phyloP scores from a whole-genome alignment of 2,797 vertebrate genomes.

The Erpetoichthys calabaricus region DNA sequence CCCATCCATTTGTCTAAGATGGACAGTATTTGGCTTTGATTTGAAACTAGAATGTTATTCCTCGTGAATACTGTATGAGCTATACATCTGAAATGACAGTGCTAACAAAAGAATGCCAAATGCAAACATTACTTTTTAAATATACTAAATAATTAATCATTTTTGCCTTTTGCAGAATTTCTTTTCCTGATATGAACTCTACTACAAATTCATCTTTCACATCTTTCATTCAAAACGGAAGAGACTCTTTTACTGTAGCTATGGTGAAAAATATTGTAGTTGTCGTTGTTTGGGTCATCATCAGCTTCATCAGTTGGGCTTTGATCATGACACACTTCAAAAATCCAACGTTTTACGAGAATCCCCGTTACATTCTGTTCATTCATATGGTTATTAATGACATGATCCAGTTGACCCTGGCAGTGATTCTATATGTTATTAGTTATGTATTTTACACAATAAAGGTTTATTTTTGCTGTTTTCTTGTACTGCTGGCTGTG shows the following conservation, averaged over 20 bases:
- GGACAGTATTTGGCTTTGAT: too few relatives aligned
- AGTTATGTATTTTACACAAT: constrained; percentile 10
- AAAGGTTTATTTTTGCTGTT: constrained; percentile 18
- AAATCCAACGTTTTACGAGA: constrained; percentile 18
- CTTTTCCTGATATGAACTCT: constrained; percentile 26
- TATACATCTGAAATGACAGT: too few relatives aligned
- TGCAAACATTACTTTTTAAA: too few relatives aligned
- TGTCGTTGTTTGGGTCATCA: constrained; percentile 52
- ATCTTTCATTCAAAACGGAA: constrained; percentile 4
- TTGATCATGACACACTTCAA: constrained; percentile 47
- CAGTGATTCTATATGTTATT: constrained; percentile 21
- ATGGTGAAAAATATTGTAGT: constrained; percentile 51
- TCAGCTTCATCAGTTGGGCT: constrained; percentile 48
- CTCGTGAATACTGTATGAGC: too few relatives aligned
- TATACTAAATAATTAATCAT: too few relatives aligned
- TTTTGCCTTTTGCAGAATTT: too few relatives aligned
- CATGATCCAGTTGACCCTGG: constrained; percentile 25
- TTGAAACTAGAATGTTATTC: too few relatives aligned
- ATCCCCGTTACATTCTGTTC: constrained; percentile 38
- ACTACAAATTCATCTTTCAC: constrained; percentile 14
- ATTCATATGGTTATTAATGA: constrained; percentile 40
- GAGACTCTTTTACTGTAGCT: constrained; percentile 42
- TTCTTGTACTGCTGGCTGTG: constrained; percentile 11
- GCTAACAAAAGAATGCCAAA: too few relatives aligned
- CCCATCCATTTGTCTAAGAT: too few relatives aligned